Evolutionary conservation across 2,113 vertebrate genomes (phyloP), one percentile per base, ranked within the genome.

Genomic region (Istiophorus platypterus): DNA sequence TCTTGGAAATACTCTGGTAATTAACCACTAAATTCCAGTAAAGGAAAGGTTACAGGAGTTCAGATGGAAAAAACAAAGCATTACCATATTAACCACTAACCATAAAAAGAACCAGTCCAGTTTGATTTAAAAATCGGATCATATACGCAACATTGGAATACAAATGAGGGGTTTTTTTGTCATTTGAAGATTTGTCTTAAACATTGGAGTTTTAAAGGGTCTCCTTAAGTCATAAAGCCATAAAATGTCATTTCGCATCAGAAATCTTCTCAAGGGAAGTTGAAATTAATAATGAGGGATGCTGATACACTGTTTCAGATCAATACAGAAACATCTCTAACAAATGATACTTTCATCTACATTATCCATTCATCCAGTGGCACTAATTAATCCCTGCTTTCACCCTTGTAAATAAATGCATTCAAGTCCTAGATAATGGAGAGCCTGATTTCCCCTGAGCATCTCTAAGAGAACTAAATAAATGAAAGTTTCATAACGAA

Each of bases 361-460:
- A 78, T 88, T 72, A 69, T 47, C 47, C 63, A 37, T 27, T 47
- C 62, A 64, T 85, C 69, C 52, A 54, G 26, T 74, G 34, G 54
- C 78, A 83, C 82, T 86, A 78, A 93, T 89, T 69, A 83, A 87
- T 65, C 39, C 41, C 56, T 59, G 45, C 45, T 59, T 86, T 69
- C 27, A 51, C 0, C 51, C 56, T 69, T 83, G 85, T 86, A 86
- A 87, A 84, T 84, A 84, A 81, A 84, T 78, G 39, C 72, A 79
- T 64, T 73, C 4, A 29, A 56, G 65, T 78, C 52, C 31, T 45
- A 47, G 42, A 84, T 82, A 85, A 91, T 84, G 65, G 76, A 82
- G 34, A 31, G 58, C 31, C 45, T 88, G 80, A 92, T 92, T 92
- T 91, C 90, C 91, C 92, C 57, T 7, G 85, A 88, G 91, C 71